phyloP scores from a whole-genome alignment of 2,797 vertebrate genomes.

The Poecilia picta region DNA sequence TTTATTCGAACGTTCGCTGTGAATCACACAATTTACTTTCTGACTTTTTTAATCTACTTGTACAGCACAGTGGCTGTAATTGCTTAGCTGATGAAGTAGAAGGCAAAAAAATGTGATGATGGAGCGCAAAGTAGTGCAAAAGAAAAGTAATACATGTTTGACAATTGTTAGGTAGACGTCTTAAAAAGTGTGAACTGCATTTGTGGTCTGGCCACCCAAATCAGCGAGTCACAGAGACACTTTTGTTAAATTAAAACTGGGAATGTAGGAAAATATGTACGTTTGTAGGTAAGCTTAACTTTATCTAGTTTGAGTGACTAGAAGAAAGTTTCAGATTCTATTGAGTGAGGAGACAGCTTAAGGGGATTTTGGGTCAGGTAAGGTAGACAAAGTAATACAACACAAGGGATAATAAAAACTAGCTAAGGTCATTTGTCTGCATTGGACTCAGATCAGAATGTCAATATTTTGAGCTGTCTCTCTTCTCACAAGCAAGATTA shows the following conservation, averaged over 20 bases:
- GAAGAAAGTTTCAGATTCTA: too few relatives aligned
- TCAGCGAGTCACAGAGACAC: not conserved
- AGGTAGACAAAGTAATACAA: not conserved
- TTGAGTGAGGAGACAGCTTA: too few relatives aligned
- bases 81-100: not conserved
- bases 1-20: not conserved
- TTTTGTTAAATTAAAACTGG: not conserved
- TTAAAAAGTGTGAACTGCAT: not conserved
- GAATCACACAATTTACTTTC: not conserved
- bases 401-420: not conserved
- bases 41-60: not conserved
- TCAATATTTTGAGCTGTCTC: too few relatives aligned
- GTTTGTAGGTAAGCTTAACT: not conserved
- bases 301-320: not conserved
- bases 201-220: not conserved
- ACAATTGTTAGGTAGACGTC: not conserved
- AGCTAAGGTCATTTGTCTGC: not conserved
- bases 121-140: not conserved
- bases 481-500: too few relatives aligned
- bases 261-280: not conserved
- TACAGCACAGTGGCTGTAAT: not conserved
- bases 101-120: not conserved
- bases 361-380: not conserved
- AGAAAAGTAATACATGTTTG: not conserved
- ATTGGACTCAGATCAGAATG: not conserved